Evolutionary conservation across 2,797 vertebrate genomes (phyloP).

Genomic region (Smutsia gigantea): DNA sequence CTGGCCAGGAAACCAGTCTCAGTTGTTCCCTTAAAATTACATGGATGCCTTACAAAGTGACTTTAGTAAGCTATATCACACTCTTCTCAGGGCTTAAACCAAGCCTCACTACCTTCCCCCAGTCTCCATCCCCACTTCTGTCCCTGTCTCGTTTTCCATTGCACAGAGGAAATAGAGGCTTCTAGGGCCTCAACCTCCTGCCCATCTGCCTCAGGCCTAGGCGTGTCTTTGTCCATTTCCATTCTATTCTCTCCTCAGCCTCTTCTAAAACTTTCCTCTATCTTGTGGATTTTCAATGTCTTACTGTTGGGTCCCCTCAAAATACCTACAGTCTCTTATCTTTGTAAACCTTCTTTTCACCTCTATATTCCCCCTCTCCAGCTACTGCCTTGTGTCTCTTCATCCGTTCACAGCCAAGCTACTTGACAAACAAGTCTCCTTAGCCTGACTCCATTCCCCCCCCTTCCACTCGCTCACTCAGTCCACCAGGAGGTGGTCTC

Average conservation of each 20-base stretch:
- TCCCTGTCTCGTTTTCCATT: background rate
- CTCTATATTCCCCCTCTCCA: background rate
- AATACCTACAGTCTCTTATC: background rate
- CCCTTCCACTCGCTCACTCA: background rate
- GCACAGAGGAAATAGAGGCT: background rate
- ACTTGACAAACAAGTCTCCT: background rate
- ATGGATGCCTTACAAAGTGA: slow-evolving; percentile 3
- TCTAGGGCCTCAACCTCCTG: background rate
- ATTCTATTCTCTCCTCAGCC: background rate
- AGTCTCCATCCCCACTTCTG: background rate
- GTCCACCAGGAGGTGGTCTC: slow-evolving; percentile 13
- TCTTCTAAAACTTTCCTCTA: background rate
- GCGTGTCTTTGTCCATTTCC: background rate
- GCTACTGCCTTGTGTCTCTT: background rate
- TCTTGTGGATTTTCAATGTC: background rate
- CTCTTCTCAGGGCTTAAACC: background rate
- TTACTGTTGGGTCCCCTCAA: background rate
- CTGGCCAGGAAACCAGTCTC: background rate
- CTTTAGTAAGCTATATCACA: background rate
- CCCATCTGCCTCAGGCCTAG: background rate
- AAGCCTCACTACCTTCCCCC: background rate
- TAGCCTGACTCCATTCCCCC: background rate
- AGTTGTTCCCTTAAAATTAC: background rate
- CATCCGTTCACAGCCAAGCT: background rate
- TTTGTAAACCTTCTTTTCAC: background rate